Evolutionary conservation across 2,888 invertebrate species (phyloP).

Genomic region (Rhingia campestris): DNA sequence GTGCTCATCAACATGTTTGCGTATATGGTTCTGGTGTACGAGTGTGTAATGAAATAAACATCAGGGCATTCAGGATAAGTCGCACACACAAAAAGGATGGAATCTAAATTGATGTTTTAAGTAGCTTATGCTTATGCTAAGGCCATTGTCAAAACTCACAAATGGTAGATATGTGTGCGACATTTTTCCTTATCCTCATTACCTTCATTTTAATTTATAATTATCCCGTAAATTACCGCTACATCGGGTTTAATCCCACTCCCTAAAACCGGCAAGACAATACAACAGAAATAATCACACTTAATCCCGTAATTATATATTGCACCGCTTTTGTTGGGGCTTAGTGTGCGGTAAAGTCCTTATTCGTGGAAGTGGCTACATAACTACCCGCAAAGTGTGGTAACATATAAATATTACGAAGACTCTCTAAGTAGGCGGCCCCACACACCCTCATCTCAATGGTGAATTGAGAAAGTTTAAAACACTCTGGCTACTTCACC

Average conservation of each 20-base stretch:
- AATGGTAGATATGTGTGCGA: neutral
- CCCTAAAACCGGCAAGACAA: slow-evolving; percentile 23
- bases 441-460: neutral
- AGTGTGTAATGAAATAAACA: slow-evolving; percentile 63
- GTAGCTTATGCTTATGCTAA: slow-evolving; percentile 26
- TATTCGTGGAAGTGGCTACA: neutral
- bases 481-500: slow-evolving; percentile 9
- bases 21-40: slow-evolving; percentile 5
- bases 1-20: neutral
- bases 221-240: slow-evolving; percentile 48
- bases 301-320: slow-evolving; percentile 68
- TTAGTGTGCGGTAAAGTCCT: neutral
- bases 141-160: slow-evolving; percentile 1
- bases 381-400: slow-evolving; percentile 31
- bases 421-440: slow-evolving; percentile 16
- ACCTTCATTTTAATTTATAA: slow-evolving; percentile 44
- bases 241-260: slow-evolving; percentile 43
- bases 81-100: slow-evolving; percentile 29
- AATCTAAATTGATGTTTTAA: slow-evolving; percentile 64
- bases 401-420: slow-evolving; percentile 22
- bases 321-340: slow-evolving; percentile 24
- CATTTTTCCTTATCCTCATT: slow-evolving; percentile 20
- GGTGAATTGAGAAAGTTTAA: slow-evolving; percentile 12
- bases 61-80: neutral
- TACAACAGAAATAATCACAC: slow-evolving; percentile 45